Evolutionary conservation across 2,797 vertebrate species (phyloP).

Genomic region (Anniella stebbinsi): DNA sequence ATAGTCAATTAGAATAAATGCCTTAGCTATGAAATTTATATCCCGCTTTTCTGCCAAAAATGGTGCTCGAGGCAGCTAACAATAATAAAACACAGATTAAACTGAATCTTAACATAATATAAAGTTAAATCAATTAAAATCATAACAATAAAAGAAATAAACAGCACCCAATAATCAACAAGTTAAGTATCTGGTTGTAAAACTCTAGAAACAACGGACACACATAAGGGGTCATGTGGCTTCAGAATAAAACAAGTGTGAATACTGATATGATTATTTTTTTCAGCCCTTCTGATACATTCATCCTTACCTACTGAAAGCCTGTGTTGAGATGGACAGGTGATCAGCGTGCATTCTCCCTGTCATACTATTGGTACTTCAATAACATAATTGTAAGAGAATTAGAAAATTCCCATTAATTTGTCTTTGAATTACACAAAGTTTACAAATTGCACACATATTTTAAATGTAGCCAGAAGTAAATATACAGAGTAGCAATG

Average conservation of each 20-base stretch:
- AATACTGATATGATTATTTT: neutral
- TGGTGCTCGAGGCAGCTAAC: too few relatives aligned
- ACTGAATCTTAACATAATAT: too few relatives aligned
- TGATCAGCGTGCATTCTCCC: neutral
- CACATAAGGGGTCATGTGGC: neutral
- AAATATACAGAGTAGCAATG: neutral
- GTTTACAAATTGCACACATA: neutral
- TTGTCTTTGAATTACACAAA: neutral
- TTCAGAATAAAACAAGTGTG: neutral
- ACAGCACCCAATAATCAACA: too few relatives aligned
- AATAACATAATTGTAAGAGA: neutral
- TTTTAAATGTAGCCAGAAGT: constrained; percentile 1
- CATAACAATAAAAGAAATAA: too few relatives aligned
- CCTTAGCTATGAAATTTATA: neutral
- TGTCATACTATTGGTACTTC: neutral
- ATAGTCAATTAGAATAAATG: neutral
- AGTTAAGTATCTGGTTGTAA: neutral
- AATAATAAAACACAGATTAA: too few relatives aligned
- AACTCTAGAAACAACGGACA: neutral
- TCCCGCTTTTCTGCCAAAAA: too few relatives aligned
- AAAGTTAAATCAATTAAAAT: too few relatives aligned
- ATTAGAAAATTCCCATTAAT: neutral
- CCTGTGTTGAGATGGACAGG: neutral
- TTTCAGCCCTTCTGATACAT: neutral
- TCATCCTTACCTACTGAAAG: neutral